Evolutionary conservation across 2,797 vertebrate species (phyloP), one percentile per base, ranked within the genome.

Genomic region (Notolabrus celidotus): DNA sequence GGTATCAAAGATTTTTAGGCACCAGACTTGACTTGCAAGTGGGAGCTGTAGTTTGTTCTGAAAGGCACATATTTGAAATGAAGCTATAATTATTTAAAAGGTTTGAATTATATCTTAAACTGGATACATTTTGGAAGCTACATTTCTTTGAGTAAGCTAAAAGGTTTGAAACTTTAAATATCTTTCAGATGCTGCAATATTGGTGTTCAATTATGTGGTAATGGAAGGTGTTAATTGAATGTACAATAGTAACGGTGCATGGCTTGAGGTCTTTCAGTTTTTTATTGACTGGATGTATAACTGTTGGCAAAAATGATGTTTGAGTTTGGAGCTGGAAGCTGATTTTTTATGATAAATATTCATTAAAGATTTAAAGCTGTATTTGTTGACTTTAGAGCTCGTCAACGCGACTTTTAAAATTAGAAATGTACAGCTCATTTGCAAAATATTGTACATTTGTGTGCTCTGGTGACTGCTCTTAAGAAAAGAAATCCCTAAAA

Each of bases 321-420:
- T 25, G 3, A 31, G 5, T 9, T 31, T 54, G 6, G 25, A 27
- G 12, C 9, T 59, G 10, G 9, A 41, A 59, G 17, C n/a, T n/a
- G 0, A 33, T 53, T 43, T 59, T 20, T 51, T 63, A 4, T 39
- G 20, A 19, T 33, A 17, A 59, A 63, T 45, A 38, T 52, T 14
- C 14, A 68, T 54, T 80, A 75, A 80, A 75, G 23, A 46, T 51
- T 56, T 42, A 4, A 39, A 3, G 22, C 15, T 41, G 34, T 19
- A 39, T 38, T 17, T 61, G 23, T 7, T 29, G 20, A 3, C 2
- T 33, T 27, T 12, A 20, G 1, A 31, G 19, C 45, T 20, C 45
- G 4, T 22, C 3, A 22, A 10, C 45, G 42, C 10, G 11, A 3
- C 19, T 20, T 39, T n/a, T 46, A 36, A 55, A 38, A 38, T 10